Conservation (phyloP, 2,113 vertebrate species). For the Mustela nigripes region DNA sequence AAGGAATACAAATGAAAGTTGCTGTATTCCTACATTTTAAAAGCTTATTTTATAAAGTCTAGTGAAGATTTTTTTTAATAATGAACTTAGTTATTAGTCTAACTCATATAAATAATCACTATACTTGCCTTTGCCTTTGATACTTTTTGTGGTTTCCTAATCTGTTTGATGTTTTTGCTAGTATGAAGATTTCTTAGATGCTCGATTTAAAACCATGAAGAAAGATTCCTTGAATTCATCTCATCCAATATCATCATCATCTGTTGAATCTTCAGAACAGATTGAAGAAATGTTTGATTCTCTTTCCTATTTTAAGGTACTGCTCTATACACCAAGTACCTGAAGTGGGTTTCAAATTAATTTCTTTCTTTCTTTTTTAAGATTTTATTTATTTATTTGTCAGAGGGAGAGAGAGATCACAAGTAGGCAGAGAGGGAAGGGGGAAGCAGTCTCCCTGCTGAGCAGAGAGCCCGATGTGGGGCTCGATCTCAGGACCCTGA, state of each 20-base stretch:
- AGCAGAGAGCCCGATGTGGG: too few species aligned
- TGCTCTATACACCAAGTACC: not conserved
- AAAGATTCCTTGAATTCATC: constrained; percentile 96
- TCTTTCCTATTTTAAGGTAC: constrained; percentile 97
- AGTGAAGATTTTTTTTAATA: constrained; percentile 29
- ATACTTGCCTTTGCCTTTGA: constrained; percentile 28
- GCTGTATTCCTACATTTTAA: not conserved
- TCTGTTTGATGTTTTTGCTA: constrained; percentile 81
- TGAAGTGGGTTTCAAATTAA: constrained; percentile 55
- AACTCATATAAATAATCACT: constrained; percentile 33
- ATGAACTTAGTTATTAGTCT: constrained; percentile 6
- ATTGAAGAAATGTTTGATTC: constrained; percentile 98
- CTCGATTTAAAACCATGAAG: constrained; percentile 92
- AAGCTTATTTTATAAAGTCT: constrained; percentile 54
- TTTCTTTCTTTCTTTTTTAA: not conserved
- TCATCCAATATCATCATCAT: constrained; percentile 92
- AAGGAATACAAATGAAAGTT: not conserved
- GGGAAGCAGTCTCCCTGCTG: too few species aligned
- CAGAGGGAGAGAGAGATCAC: too few species aligned
- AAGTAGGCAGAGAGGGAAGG: too few species aligned
- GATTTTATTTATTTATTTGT: too few species aligned
- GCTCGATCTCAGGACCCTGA: too few species aligned
- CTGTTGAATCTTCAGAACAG: constrained; percentile 92
- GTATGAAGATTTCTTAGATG: constrained; percentile 93
- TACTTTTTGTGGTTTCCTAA: constrained; percentile 4